Conservation (phyloP, 2,113 vertebrate genomes). For the Catharus bicknelli region DNA sequence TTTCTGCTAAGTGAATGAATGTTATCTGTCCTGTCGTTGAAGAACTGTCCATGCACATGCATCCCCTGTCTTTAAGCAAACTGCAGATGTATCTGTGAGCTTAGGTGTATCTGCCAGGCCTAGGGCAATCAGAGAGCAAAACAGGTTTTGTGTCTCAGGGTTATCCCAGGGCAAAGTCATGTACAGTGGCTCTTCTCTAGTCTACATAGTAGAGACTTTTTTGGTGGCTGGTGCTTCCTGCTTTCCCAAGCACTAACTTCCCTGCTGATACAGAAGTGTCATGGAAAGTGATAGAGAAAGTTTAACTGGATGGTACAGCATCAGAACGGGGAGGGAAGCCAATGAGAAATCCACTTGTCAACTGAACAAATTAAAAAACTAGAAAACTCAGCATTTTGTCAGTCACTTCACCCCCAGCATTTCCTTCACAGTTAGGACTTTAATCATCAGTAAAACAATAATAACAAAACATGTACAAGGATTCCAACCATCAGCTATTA, state of each 20-base stretch:
- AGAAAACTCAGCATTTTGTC: slow-evolving; percentile 9
- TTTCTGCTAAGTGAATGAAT: not conserved
- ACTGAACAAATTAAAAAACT: not conserved
- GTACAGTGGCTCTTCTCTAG: not conserved
- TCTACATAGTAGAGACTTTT: fast-evolving
- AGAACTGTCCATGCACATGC: not conserved
- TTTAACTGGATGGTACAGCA: not conserved
- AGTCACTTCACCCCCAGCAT: not conserved
- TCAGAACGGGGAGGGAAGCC: not conserved
- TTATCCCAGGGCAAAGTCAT: not conserved
- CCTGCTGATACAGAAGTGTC: not conserved
- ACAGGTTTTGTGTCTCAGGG: not conserved
- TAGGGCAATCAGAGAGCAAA: not conserved
- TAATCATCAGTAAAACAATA: slow-evolving; percentile 59
- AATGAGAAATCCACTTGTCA: not conserved
- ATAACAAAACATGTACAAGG: slow-evolving; percentile 39
- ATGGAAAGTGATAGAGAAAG: not conserved
- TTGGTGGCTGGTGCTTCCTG: not conserved
- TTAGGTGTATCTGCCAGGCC: not conserved
- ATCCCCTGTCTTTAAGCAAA: not conserved
- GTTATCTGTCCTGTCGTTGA: not conserved
- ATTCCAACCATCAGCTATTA: slow-evolving; percentile 18
- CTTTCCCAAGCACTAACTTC: not conserved
- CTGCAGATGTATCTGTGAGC: not conserved
- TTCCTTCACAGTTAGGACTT: slow-evolving; percentile 31